Evolutionary conservation across 1,140 invertebrate species (phyloP).

Genomic region (Arion vulgaris): DNA sequence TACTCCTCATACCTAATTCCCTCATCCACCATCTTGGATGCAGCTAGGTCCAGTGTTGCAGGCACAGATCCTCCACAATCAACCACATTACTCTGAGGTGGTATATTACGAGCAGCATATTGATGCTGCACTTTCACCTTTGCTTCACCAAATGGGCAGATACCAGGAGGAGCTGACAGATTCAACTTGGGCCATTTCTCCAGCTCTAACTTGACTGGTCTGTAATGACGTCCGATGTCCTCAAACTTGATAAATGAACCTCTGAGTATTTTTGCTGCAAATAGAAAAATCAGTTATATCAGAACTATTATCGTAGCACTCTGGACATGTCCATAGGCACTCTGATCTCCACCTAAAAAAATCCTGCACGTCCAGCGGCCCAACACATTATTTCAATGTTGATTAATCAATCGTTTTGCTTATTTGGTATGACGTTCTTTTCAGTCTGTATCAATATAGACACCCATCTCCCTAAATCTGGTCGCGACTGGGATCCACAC

Average conservation of each 20-base stretch:
- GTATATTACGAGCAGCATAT: not conserved
- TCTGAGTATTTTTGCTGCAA: conserved; percentile 51
- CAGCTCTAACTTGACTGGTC: conserved; percentile 47
- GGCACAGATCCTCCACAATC: not conserved
- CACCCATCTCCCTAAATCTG: not conserved
- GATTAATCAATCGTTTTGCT: no score
- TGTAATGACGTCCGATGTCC: conserved; percentile 45
- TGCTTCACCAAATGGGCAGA: conserved; percentile 60
- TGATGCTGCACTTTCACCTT: conserved; percentile 25
- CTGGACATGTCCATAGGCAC: no score
- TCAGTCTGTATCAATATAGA: no score
- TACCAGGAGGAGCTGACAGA: conserved; percentile 53
- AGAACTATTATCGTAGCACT: not conserved
- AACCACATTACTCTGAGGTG: not conserved
- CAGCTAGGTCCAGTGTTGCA: not conserved
- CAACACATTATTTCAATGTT: no score
- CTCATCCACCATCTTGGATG: not conserved
- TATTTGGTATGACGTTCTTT: no score
- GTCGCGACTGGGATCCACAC: not conserved
- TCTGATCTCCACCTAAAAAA: no score
- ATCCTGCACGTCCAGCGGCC: no score
- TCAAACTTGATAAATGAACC: conserved; percentile 58
- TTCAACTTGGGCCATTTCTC: conserved; percentile 56
- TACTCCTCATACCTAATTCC: not conserved
- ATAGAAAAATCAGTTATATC: conserved; percentile 11